Percentiles rank a stretch among this genome's conserved stretches.
Evolutionary conservation across 1,140 invertebrate genomes (phyloP).

Genomic region (Pseudomyrmex pallidus): DNA sequence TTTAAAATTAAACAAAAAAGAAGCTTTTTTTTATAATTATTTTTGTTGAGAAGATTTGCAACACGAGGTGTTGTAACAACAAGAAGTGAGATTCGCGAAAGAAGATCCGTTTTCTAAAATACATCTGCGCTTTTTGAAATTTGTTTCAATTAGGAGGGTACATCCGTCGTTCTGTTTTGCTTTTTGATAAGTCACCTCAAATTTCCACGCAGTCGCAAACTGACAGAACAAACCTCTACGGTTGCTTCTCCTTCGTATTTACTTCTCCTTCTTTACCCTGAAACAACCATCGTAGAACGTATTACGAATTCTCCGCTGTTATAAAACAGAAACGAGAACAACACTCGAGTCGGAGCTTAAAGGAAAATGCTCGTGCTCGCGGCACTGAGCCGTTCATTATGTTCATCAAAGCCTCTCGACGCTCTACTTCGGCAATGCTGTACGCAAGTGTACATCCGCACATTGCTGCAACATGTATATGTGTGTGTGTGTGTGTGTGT

Average conservation of each 20-base stretch:
- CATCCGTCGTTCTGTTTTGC: too few species aligned
- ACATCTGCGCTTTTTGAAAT: too few species aligned
- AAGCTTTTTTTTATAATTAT: neutral
- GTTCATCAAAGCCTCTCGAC: constrained; percentile 52
- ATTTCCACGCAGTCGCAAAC: constrained; percentile 5
- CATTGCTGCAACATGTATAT: neutral
- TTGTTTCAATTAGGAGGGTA: too few species aligned
- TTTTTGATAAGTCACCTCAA: neutral
- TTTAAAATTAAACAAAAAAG: neutral
- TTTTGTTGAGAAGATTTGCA: neutral
- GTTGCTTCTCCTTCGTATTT: neutral
- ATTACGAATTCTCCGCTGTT: constrained; percentile 19
- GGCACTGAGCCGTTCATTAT: constrained; percentile 52
- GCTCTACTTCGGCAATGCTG: constrained; percentile 25
- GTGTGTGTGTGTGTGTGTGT: neutral
- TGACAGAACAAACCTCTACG: neutral
- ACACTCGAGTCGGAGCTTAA: constrained; percentile 45
- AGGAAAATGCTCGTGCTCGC: constrained; percentile 56
- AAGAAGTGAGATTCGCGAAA: neutral
- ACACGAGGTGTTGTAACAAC: neutral
- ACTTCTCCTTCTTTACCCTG: neutral
- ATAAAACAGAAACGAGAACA: constrained; percentile 56
- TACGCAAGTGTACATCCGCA: constrained; percentile 32
- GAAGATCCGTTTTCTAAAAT: too few species aligned
- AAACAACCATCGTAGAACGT: neutral